Conservation (phyloP, 2,113 vertebrate genomes). For the Indri indri region DNA sequence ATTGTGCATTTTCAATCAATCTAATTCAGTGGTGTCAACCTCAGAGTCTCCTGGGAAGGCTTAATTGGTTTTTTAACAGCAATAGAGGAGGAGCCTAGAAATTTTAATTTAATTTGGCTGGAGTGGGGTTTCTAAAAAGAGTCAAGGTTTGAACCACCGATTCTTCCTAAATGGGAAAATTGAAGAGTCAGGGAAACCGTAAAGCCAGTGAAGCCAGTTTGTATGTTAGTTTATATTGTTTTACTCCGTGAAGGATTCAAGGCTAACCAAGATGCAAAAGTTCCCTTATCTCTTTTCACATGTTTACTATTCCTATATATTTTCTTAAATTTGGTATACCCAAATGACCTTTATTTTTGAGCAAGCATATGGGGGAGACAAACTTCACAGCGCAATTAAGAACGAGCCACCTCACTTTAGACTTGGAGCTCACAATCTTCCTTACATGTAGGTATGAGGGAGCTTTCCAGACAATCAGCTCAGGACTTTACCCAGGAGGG, state of each 20-base stretch:
- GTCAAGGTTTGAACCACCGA: not conserved
- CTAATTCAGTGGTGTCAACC: not conserved
- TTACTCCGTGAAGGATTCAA: not conserved
- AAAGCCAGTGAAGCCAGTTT: not conserved
- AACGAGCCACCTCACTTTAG: not conserved
- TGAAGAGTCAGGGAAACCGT: not conserved
- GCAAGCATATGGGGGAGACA: not conserved
- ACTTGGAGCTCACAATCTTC: not conserved
- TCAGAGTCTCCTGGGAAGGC: not conserved
- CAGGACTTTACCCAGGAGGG: not conserved
- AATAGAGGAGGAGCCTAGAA: not conserved
- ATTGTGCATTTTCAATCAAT: not conserved
- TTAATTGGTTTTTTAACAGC: not conserved
- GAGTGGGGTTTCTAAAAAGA: not conserved
- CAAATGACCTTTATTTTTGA: slow-evolving; percentile 22
- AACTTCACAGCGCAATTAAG: not conserved
- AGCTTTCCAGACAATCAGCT: not conserved
- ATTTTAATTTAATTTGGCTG: not conserved
- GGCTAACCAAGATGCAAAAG: not conserved
- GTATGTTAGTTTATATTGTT: not conserved
- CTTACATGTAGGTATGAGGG: not conserved
- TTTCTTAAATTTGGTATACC: not conserved
- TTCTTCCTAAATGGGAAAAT: not conserved
- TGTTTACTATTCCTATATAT: not conserved
- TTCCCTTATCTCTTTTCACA: not conserved